Evolutionary conservation across 2,888 invertebrate genomes (phyloP).

Genomic region (Itoplectis maculator): DNA sequence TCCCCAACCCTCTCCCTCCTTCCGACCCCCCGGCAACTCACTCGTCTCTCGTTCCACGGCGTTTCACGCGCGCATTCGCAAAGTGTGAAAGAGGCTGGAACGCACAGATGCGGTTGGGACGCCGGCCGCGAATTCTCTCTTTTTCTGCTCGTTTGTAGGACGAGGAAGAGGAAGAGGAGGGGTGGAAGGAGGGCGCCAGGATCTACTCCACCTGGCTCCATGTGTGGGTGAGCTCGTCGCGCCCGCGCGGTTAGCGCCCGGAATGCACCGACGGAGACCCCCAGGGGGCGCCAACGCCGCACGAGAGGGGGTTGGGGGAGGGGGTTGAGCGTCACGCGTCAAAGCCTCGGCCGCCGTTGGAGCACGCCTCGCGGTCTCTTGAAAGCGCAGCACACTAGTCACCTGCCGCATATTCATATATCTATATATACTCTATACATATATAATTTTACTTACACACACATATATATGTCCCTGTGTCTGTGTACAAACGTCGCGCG

Average conservation of each 20-base stretch:
- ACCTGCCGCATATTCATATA: neutral
- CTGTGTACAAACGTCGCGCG: neutral
- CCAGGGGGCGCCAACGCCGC: conserved; percentile 27
- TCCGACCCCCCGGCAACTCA: conserved; percentile 5
- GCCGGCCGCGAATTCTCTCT: conserved; percentile 37
- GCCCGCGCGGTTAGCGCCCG: conserved; percentile 65
- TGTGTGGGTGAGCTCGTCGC: conserved; percentile 44
- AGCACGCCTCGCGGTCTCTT: conserved; percentile 64
- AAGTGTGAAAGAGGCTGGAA: conserved; percentile 61
- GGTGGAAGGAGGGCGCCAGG: conserved; percentile 23
- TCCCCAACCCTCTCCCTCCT: neutral
- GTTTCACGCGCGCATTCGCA: conserved; percentile 56
- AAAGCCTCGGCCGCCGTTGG: conserved; percentile 63
- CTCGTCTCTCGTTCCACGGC: conserved; percentile 40
- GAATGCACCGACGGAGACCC: conserved; percentile 57
- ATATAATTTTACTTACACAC: no score
- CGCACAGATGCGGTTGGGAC: conserved; percentile 46
- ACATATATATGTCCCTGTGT: no score
- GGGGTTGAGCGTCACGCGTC: conserved; percentile 68
- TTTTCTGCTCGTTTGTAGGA: conserved; percentile 10
- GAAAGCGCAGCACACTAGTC: conserved; percentile 50
- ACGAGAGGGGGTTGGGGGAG: conserved; percentile 53
- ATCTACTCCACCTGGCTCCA: neutral
- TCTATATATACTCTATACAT: no score
- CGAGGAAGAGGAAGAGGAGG: conserved; percentile 31